phyloP scores from a whole-genome alignment of 2,888 invertebrate species.

The Dugesia japonica region DNA sequence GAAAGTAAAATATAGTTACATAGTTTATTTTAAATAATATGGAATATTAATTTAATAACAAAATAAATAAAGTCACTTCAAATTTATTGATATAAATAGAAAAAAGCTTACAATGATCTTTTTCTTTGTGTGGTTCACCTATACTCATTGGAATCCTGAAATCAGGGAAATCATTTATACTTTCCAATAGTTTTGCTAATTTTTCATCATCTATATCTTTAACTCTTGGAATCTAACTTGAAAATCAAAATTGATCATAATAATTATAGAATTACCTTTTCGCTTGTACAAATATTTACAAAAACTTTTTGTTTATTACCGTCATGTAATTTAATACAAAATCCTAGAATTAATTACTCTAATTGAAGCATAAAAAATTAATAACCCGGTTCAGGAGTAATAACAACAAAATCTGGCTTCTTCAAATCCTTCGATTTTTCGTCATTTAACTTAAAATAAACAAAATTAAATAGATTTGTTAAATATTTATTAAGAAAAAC shows the following conservation, averaged over 20 bases:
- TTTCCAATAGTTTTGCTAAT: slow-evolving; percentile 57
- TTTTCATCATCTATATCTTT: slow-evolving; percentile 52
- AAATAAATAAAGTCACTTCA: not conserved
- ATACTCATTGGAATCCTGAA: slow-evolving; percentile 77
- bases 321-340: not conserved
- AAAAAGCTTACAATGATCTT: slow-evolving; percentile 56
- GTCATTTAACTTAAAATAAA: not conserved
- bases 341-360: not conserved
- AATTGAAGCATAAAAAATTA: not conserved
- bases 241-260: not conserved
- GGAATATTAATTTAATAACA: too few species aligned
- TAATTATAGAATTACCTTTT: slow-evolving; percentile 1
- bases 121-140: slow-evolving; percentile 62
- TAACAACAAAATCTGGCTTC: not conserved
- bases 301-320: not conserved
- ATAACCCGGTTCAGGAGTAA: not conserved
- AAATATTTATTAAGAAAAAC: not conserved
- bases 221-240: slow-evolving; percentile 43
- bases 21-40: too few species aligned
- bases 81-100: not conserved
- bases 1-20: too few species aligned
- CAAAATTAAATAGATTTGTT: too few species aligned
- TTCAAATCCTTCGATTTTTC: not conserved
- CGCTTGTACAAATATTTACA: not conserved
- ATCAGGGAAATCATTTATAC: slow-evolving; percentile 55